These are phyloP conservation scores for Tipula lateralis DNA, from an alignment of 2,888 invertebrate species.

Conservation along the genomic window DNA sequence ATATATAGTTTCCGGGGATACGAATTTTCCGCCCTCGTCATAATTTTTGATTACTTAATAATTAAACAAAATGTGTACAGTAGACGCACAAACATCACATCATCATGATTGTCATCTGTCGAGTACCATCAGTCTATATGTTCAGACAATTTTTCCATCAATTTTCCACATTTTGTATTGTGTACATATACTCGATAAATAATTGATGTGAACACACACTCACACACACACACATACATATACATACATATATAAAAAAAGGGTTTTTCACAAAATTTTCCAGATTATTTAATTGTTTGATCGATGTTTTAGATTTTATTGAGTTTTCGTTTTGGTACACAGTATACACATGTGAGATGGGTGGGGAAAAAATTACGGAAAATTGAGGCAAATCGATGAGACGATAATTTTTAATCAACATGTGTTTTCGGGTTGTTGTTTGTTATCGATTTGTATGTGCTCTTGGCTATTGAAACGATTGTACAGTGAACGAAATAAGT, in stretches of 20 bases:
- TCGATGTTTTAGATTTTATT: constrained; percentile 19
- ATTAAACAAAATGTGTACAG: too few relatives aligned
- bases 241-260: not conserved
- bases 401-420: not conserved
- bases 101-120: not conserved
- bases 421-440: not conserved
- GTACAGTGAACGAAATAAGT: not conserved
- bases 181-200: not conserved
- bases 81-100: not conserved
- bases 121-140: not conserved
- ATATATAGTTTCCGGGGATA: not conserved
- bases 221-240: not conserved
- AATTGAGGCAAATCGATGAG: not conserved
- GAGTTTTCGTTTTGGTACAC: not conserved
- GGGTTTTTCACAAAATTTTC: not conserved
- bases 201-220: not conserved
- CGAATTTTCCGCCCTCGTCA: not conserved
- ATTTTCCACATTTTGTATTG: not conserved
- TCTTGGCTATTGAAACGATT: not conserved
- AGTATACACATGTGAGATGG: not conserved
- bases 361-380: not conserved
- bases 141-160: not conserved
- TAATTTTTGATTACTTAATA: not conserved
- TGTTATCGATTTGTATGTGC: not conserved
- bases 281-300: constrained; percentile 4